Conservation (phyloP, 2,113 vertebrate species). For the Phylloscopus trochilus region DNA sequence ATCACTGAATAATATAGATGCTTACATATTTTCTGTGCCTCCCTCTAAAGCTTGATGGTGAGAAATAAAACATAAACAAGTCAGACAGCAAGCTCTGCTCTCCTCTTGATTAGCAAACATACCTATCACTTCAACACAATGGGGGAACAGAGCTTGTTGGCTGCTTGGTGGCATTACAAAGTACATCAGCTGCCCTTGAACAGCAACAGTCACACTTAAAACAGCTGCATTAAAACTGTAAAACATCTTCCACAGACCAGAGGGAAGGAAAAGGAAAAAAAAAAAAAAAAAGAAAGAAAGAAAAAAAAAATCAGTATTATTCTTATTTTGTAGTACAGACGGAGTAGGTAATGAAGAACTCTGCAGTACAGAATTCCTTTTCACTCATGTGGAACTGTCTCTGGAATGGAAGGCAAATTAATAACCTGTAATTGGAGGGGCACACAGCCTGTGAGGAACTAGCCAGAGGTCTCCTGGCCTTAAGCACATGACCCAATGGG, state of each 20-base stretch:
- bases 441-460: background rate
- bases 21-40: constrained; percentile 45
- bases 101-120: constrained; percentile 65
- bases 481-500: constrained; percentile 23
- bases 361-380: background rate
- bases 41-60: constrained; percentile 52
- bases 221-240: constrained; percentile 54
- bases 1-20: constrained; percentile 36
- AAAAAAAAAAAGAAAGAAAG: fast-evolving
- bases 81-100: constrained; percentile 65
- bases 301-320: constrained; percentile 5
- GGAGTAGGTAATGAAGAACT: constrained; percentile 42
- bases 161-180: constrained; percentile 54
- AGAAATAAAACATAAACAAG: constrained; percentile 67
- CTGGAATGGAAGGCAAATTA: constrained; percentile 47
- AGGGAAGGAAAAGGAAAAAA: background rate
- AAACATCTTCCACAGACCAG: constrained; percentile 47
- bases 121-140: constrained; percentile 63
- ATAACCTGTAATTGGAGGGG: constrained; percentile 57
- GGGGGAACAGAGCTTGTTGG: constrained; percentile 47
- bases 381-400: constrained; percentile 54
- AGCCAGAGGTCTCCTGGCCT: constrained; percentile 44
- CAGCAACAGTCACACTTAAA: constrained; percentile 33
- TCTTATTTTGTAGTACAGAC: constrained; percentile 30
- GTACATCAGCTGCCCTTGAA: constrained; percentile 59